phyloP scores from a whole-genome alignment of 2,888 invertebrate genomes.

The Protophormia terraenovae region DNA sequence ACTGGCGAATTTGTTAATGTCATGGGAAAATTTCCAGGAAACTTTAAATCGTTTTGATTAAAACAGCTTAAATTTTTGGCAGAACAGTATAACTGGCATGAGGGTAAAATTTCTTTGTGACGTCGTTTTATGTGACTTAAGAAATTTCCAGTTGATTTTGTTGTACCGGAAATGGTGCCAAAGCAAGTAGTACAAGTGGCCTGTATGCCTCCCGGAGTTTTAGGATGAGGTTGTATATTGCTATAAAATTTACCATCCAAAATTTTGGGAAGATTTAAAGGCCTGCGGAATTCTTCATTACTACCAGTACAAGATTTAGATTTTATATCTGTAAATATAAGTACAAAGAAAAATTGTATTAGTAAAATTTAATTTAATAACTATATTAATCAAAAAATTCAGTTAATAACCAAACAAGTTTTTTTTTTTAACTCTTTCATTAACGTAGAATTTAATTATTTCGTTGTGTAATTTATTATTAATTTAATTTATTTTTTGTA shows the following conservation, averaged over 20 bases:
- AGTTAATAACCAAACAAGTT: conserved; percentile 14
- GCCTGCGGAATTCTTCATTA: conserved; percentile 73
- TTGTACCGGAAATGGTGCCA: conserved; percentile 77
- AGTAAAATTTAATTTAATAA: conserved; percentile 53
- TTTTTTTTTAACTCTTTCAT: neutral
- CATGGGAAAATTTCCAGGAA: conserved; percentile 42
- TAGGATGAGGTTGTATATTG: conserved; percentile 77
- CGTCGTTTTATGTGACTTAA: conserved; percentile 77
- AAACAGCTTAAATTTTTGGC: conserved; percentile 63
- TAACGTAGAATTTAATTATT: neutral
- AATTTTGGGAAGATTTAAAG: conserved; percentile 75
- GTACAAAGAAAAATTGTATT: conserved; percentile 53
- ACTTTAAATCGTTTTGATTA: conserved; percentile 55
- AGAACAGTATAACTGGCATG: conserved; percentile 75
- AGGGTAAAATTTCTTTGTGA: conserved; percentile 75
- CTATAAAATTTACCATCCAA: conserved; percentile 78
- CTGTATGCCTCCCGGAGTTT: conserved; percentile 78
- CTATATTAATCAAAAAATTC: neutral
- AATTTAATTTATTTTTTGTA: conserved; percentile 47
- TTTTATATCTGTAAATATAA: conserved; percentile 48
- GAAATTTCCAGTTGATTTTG: conserved; percentile 78
- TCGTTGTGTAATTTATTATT: conserved; percentile 34
- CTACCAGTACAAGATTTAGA: neutral
- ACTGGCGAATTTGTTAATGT: conserved; percentile 11
- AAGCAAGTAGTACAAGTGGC: conserved; percentile 78